These are phyloP conservation scores for Macrosoma leucophasiata DNA, from an alignment of 2,888 invertebrate genomes.

Conservation along the genomic window DNA sequence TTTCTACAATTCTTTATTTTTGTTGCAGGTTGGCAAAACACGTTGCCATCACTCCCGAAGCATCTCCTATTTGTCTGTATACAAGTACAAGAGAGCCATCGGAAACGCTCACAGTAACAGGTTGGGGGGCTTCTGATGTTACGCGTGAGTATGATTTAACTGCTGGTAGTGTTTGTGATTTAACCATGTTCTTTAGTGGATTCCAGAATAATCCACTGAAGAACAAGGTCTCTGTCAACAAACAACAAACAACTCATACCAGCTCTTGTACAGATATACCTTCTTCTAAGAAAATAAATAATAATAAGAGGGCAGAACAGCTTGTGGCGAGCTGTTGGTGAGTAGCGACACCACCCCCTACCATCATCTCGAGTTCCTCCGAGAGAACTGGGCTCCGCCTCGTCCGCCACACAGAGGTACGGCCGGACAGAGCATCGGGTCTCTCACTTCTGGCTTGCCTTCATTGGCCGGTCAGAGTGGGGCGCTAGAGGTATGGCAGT, in stretches of 20 bases:
- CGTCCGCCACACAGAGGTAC: too few relatives aligned
- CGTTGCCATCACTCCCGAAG: constrained; percentile 34
- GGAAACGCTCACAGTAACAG: constrained; percentile 47
- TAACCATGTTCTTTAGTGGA: neutral
- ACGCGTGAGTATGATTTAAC: neutral
- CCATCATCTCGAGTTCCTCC: too few relatives aligned
- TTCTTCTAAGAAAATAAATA: neutral
- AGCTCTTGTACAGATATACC: too few relatives aligned
- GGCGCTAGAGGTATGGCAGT: too few relatives aligned
- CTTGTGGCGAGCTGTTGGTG: too few relatives aligned
- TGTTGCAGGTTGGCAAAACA: constrained; percentile 42
- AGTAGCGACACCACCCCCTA: too few relatives aligned
- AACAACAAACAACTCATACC: neutral
- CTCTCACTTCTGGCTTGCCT: too few relatives aligned
- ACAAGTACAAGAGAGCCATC: constrained; percentile 38
- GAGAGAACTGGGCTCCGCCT: too few relatives aligned
- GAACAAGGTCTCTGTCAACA: neutral
- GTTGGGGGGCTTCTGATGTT: constrained; percentile 44
- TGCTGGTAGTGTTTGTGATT: neutral
- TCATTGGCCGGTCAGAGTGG: too few relatives aligned
- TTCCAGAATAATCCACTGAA: neutral
- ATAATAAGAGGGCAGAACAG: too few relatives aligned
- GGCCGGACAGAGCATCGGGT: too few relatives aligned
- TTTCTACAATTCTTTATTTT: neutral
- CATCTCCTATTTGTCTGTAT: constrained; percentile 55